Evolutionary conservation across 1,140 invertebrate species (phyloP).

Genomic region (Pygmarrhopalites habei): DNA sequence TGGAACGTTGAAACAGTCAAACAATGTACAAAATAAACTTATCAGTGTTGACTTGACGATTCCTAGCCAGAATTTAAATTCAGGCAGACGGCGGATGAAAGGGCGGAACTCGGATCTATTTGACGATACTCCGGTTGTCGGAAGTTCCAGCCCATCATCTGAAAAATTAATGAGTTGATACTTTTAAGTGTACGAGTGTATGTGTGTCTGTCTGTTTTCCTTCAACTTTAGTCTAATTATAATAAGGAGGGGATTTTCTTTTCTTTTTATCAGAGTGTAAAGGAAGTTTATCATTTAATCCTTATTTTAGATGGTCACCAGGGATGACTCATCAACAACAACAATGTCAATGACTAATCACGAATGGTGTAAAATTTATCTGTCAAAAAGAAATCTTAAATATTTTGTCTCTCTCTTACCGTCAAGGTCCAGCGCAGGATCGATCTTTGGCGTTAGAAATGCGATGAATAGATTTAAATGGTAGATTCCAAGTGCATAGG

Average conservation of each 20-base stretch:
- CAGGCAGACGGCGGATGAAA: conserved; percentile 93
- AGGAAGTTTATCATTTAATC: too few relatives aligned
- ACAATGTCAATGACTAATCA: too few relatives aligned
- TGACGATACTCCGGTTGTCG: conserved; percentile 85
- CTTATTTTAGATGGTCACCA: too few relatives aligned
- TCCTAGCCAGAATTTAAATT: conserved; percentile 99
- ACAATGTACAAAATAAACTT: conserved; percentile 87
- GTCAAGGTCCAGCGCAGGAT: conserved; percentile 89
- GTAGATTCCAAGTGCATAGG: conserved; percentile 97
- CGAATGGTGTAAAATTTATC: too few relatives aligned
- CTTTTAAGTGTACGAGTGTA: too few relatives aligned
- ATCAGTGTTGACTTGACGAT: conserved; percentile 91
- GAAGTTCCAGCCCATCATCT: conserved; percentile 83
- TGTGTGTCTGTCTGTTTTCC: too few relatives aligned
- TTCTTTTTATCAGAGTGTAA: too few relatives aligned
- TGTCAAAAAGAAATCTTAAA: too few relatives aligned
- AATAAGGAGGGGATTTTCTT: too few relatives aligned
- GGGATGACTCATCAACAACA: too few relatives aligned
- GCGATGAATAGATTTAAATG: conserved; percentile 98
- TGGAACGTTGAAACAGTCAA: conserved; percentile 97
- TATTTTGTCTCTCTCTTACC: conserved; percentile 51
- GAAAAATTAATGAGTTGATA: conserved; percentile 44
- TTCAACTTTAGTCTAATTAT: too few relatives aligned
- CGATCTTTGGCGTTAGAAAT: conserved; percentile 98
- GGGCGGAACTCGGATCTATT: conserved; percentile 96